Evolutionary conservation across 2,113 vertebrate genomes (phyloP).

Genomic region (Mobula birostris): DNA sequence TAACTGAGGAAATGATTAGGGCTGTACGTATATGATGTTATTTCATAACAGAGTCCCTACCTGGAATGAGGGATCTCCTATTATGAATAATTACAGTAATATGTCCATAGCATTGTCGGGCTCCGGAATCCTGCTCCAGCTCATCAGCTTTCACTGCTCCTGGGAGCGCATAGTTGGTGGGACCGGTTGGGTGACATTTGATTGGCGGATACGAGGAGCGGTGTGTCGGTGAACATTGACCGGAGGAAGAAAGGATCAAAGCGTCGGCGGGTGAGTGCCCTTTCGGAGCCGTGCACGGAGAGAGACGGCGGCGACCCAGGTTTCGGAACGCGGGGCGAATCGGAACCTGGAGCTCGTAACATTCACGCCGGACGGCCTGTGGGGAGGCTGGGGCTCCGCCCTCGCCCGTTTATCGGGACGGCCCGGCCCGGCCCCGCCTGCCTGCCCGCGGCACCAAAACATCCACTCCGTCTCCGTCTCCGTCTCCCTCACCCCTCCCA

Average conservation of each 20-base stretch:
- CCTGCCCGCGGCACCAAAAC: background rate
- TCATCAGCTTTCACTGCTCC: background rate
- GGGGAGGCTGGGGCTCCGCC: too few relatives aligned
- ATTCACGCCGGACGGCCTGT: too few relatives aligned
- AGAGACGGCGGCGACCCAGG: background rate
- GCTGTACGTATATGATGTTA: too few relatives aligned
- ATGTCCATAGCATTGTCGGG: too few relatives aligned
- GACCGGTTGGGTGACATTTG: background rate
- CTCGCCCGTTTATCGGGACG: too few relatives aligned
- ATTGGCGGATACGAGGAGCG: background rate
- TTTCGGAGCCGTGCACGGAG: background rate
- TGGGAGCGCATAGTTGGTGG: background rate
- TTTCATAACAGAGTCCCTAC: background rate
- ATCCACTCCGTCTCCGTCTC: background rate
- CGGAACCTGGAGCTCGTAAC: too few relatives aligned
- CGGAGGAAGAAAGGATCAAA: background rate
- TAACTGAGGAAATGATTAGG: too few relatives aligned
- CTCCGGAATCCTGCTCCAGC: background rate
- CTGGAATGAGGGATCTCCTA: background rate
- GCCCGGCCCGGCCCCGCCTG: background rate
- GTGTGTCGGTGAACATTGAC: background rate
- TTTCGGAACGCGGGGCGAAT: too few relatives aligned
- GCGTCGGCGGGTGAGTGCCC: background rate
- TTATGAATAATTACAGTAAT: too few relatives aligned
- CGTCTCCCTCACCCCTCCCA: background rate